Evolutionary conservation across 2,113 vertebrate genomes (phyloP), one percentile per base, ranked within the genome.

Genomic region (Pollachius pollachius): DNA sequence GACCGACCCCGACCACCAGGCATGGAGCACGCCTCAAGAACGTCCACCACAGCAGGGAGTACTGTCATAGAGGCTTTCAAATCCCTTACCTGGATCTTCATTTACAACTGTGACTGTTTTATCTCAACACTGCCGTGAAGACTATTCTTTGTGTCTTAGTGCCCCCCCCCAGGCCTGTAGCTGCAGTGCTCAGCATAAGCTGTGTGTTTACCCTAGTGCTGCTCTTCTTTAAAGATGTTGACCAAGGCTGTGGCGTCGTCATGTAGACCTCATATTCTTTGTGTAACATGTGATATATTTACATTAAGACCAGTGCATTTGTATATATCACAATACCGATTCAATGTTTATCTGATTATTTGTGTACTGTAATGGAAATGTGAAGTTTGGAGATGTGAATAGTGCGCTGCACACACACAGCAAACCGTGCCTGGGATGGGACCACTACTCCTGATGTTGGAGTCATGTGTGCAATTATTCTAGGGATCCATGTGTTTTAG

Each of bases 381-480:
- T 86, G 86, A 88, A 78, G 17, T 70, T 64, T 73, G 52, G 9
- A 12, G 1, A 2, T 34, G 30, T 34, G 30, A 4, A 1, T 34
- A 34, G 30, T 34, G 30, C 30, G 0, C 30, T 34, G 30, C 69
- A 62, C 37, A 63, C 17, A 5, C 65, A 70, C 80, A 63, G 63
- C 75, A 78, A 77, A 62, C 66, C 81, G 78, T 48, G 12, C 4
- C 48, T 89, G 75, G 76, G 67, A 83, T 73, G 65, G 54, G 73
- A 23, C 23, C 13, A 77, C 69, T n/a, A 2, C 1, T 67, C 81
- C 80, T 88, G 72, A 65, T 76, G 58, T 74, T 64, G 62, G 64
- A 19, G 64, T 52, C 19, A 61, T 56, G 64, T 74, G 66, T 78
- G 62, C 62, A 61, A 61, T 66, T 23, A 72, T 65, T 76, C 69